Base-by-base conservation (phyloP, 1,140 invertebrate genomes). In the Cotesia glomerata region DNA sequence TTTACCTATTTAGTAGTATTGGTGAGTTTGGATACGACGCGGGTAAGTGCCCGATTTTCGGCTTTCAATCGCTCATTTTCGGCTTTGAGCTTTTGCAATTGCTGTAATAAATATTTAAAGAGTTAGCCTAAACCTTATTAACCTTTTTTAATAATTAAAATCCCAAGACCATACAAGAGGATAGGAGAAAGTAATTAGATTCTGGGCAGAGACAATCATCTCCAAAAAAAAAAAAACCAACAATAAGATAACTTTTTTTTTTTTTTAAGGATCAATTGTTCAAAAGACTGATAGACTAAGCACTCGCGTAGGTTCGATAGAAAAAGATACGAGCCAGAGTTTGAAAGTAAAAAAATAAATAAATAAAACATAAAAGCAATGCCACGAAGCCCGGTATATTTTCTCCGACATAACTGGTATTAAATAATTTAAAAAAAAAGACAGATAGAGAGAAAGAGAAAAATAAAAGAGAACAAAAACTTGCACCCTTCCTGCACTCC, bases 1-100 rank as follows among this genome's bases (percentile, higher is more conserved):
- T 85, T 91, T 92, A 92, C 91, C 91, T 92, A 92, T 92, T 92
- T 92, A 89, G 92, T 90, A 89, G 93, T 94, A 92, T 94, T 94
- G 90, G 95, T 96, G 90, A 97, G 91, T 93, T 97, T 97, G 90
- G 94, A 95, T 89, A 97, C 95, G 89, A 97, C 95, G 87, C 95
- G 92, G 87, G 95, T 96, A 87, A 97, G 91, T 88, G 95, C 95
- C 88, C 95, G 92, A 90, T 97, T 97, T 92, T 97, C 95, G 86
- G 95, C 94, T 91, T 95, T 94, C 91, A 97, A 91, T 91, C 95
- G 93, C 91, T 97, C 95, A 92, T 96, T 97, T 91, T 97, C 95
- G 88, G 94, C 93, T 94, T 97, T 97, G 91, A 96, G 91, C 90
- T 96, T 97, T 95, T 97, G 94, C 89, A 97, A 94, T 94, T 95